Percentiles rank a stretch among this genome's conserved stretches.
phyloP scores from a whole-genome alignment of 1,140 invertebrate species.

The Nebria ingens region DNA sequence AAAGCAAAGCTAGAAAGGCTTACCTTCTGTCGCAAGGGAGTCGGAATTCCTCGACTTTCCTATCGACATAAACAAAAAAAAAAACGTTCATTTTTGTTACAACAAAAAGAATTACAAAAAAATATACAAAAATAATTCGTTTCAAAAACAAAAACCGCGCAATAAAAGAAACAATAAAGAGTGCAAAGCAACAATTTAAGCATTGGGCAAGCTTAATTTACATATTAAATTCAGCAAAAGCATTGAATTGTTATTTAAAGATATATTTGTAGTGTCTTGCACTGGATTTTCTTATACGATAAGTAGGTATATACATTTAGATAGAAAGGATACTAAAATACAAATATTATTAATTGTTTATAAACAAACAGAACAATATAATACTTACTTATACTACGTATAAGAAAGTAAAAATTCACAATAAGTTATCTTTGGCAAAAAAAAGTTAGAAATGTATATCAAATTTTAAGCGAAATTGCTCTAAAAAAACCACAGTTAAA shows the following conservation, averaged over 20 bases:
- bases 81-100: constrained; percentile 30
- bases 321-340: no score
- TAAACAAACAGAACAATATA: no score
- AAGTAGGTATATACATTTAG: no score
- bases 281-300: no score
- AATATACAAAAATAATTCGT: constrained; percentile 10
- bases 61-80: constrained; percentile 31
- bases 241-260: not conserved
- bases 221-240: not conserved
- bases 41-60: constrained; percentile 38
- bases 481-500: not conserved
- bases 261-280: no score
- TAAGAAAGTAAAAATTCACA: no score
- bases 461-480: not conserved
- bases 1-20: constrained; percentile 15
- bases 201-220: constrained; percentile 5
- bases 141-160: no score
- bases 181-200: constrained; percentile 7
- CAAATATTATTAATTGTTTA: no score
- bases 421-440: no score
- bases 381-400: no score
- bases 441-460: no score
- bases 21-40: constrained; percentile 39
- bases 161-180: constrained; percentile 12
- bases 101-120: constrained; percentile 21